Percentiles rank a stretch among this genome's conserved stretches.
Conservation (phyloP, 2,888 invertebrate genomes). For the Nematopogon swammerdamellus region DNA sequence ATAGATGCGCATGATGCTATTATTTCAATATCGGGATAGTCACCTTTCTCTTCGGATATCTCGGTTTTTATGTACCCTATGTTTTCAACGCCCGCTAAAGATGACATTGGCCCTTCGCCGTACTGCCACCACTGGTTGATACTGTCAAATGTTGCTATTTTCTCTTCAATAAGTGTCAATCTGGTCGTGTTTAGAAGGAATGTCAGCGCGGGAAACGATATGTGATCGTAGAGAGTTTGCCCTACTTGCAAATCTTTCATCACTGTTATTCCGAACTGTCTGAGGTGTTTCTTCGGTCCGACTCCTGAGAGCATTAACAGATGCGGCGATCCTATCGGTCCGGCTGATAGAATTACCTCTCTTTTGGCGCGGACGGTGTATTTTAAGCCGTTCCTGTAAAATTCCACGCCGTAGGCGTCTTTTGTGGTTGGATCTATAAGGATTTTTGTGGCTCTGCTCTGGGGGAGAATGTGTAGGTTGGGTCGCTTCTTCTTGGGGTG, state of each 20-base stretch:
- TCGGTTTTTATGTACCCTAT: conserved; percentile 59
- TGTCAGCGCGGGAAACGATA: conserved; percentile 55
- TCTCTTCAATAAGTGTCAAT: conserved; percentile 25
- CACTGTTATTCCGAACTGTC: conserved; percentile 55
- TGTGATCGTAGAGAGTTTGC: conserved; percentile 64
- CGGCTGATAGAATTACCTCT: conserved; percentile 63
- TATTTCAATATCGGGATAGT: conserved; percentile 64
- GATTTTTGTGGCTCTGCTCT: conserved; percentile 62
- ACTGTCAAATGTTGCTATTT: conserved; percentile 25
- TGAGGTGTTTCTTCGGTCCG: conserved; percentile 60
- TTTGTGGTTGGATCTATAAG: conserved; percentile 61
- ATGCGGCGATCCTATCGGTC: conserved; percentile 79
- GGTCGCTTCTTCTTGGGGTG: conserved; percentile 54
- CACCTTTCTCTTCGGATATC: conserved; percentile 43
- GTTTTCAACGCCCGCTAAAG: conserved; percentile 55
- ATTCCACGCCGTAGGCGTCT: conserved; percentile 66
- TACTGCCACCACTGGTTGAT: conserved; percentile 30
- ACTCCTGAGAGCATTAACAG: conserved; percentile 65
- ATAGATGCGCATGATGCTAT: conserved; percentile 56
- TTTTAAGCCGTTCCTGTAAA: conserved; percentile 46
- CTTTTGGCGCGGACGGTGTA: conserved; percentile 43
- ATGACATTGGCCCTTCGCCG: conserved; percentile 52
- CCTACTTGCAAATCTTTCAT: conserved; percentile 65
- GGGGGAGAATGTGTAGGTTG: conserved; percentile 67
- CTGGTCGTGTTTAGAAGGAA: conserved; percentile 49